Percentiles rank a stretch among this genome's conserved stretches.
Conservation (phyloP, 2,113 vertebrate genomes). For the Erinaceus europaeus region DNA sequence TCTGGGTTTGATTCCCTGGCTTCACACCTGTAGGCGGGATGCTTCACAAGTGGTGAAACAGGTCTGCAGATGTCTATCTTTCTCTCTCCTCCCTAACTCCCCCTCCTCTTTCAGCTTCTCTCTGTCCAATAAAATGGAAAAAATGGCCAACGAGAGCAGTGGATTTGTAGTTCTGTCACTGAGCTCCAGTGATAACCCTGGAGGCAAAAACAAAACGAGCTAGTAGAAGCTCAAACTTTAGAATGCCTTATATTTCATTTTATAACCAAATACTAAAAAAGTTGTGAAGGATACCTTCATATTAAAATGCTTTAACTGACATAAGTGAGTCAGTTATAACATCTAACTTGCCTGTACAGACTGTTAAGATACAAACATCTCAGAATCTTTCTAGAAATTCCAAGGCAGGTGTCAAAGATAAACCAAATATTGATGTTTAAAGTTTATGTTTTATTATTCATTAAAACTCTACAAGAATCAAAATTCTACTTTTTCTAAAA, state of each 20-base stretch:
- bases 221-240: background rate
- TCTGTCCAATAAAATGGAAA: no score
- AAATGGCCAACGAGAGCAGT: no score
- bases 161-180: no score
- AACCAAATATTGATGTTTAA: background rate
- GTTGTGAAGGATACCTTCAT: background rate
- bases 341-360: constrained; percentile 32
- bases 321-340: constrained; percentile 35
- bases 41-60: no score
- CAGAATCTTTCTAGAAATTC: constrained; percentile 26
- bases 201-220: no score
- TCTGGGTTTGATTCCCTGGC: no score
- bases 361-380: constrained; percentile 7
- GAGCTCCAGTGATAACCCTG: no score
- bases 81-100: no score
- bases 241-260: background rate
- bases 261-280: constrained; percentile 41
- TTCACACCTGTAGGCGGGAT: no score
- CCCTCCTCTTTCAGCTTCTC: no score
- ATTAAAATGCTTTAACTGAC: constrained; percentile 1
- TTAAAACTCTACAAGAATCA: background rate
- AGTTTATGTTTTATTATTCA: background rate
- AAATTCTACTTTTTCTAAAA: background rate
- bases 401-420: constrained; percentile 2
- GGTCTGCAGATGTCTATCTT: no score